Evolutionary conservation across 2,888 invertebrate species (phyloP).

Genomic region (Orchesellides sinensis): DNA sequence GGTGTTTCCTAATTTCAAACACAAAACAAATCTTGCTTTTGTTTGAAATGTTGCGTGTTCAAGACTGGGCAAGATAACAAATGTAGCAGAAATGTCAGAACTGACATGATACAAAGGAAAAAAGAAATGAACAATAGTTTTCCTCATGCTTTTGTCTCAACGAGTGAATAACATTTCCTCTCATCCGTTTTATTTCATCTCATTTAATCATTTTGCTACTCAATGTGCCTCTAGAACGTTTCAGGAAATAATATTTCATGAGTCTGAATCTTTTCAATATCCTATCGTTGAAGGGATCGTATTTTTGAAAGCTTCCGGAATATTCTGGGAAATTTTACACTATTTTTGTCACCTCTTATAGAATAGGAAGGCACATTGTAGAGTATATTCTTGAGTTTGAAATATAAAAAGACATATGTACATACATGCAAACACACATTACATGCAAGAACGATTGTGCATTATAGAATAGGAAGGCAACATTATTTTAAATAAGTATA

Average conservation of each 20-base stretch:
- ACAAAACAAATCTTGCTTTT: constrained; percentile 51
- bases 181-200: neutral
- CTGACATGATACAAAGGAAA: constrained; percentile 54
- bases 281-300: constrained; percentile 43
- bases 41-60: constrained; percentile 48
- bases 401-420: too few species aligned
- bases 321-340: constrained; percentile 25
- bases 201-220: neutral
- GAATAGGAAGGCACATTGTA: too few species aligned
- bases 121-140: constrained; percentile 50
- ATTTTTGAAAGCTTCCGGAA: constrained; percentile 49
- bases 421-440: too few species aligned
- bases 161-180: constrained; percentile 51
- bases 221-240: constrained; percentile 22
- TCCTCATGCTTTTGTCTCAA: constrained; percentile 49
- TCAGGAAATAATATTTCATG: constrained; percentile 62
- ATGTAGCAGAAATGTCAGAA: constrained; percentile 55
- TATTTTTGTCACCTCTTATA: constrained; percentile 9
- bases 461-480: too few species aligned
- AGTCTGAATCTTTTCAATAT: constrained; percentile 28
- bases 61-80: constrained; percentile 51
- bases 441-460: too few species aligned
- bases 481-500: too few species aligned
- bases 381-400: too few species aligned
- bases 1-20: constrained; percentile 57